Evolutionary conservation across 2,113 vertebrate species (phyloP).

Genomic region (Sula dactylatra): DNA sequence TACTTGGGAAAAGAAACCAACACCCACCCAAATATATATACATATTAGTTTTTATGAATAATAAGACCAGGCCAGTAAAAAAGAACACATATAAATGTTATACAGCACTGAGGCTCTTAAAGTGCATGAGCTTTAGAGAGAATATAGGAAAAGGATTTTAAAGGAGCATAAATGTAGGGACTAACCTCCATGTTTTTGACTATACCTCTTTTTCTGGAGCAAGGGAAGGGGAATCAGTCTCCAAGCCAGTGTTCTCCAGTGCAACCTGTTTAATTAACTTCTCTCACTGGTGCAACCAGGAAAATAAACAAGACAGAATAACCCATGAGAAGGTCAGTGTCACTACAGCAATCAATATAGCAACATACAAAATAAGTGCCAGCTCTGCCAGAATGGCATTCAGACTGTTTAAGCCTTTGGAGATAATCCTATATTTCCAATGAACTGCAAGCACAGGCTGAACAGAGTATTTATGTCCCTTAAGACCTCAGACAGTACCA

Average conservation of each 20-base stretch:
- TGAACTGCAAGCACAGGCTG: background rate
- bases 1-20: background rate
- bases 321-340: background rate
- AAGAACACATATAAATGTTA: background rate
- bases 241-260: slow-evolving; percentile 70
- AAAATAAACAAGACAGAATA: background rate
- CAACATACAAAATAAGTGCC: background rate
- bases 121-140: background rate
- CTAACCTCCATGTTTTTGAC: background rate
- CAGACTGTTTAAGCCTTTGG: background rate
- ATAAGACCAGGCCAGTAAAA: background rate
- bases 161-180: background rate
- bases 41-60: background rate
- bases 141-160: background rate
- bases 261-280: slow-evolving; percentile 70
- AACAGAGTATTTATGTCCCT: background rate
- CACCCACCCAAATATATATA: background rate
- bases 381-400: background rate
- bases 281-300: background rate
- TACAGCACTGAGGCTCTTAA: background rate
- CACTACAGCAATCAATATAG: background rate
- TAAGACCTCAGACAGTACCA: background rate
- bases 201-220: slow-evolving; percentile 48
- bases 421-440: slow-evolving; percentile 14
- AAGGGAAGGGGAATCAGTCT: slow-evolving; percentile 63